These are phyloP conservation scores for Caenorhabditis tropicalis DNA, from an alignment of 1,140 invertebrate species.

Conservation along the genomic window DNA sequence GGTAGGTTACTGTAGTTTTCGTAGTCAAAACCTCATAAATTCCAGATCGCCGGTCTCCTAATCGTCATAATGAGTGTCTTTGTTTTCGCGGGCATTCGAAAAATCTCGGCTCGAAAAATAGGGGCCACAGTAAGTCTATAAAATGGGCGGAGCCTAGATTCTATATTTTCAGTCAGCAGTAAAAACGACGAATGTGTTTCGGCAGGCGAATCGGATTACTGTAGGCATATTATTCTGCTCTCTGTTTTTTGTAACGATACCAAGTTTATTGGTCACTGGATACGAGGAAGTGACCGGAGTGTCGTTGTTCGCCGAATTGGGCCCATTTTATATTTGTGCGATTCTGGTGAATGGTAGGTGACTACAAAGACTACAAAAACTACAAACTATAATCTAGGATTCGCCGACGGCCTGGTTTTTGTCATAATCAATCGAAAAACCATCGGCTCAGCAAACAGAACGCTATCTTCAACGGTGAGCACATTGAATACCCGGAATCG, in stretches of 20 bases:
- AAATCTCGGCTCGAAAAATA: neutral
- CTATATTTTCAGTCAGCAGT: neutral
- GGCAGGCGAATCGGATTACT: neutral
- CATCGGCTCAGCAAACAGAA: neutral
- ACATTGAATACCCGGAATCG: neutral
- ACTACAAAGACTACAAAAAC: neutral
- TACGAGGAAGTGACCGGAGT: conserved; percentile 16
- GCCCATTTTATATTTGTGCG: conserved; percentile 20
- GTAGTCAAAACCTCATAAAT: neutral
- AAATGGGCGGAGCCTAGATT: too few relatives aligned
- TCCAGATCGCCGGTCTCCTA: neutral
- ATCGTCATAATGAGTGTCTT: neutral
- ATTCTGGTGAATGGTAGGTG: conserved; percentile 27
- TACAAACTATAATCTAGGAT: neutral
- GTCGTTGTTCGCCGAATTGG: conserved; percentile 16
- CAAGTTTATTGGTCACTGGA: neutral
- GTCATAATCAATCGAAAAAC: conserved; percentile 9
- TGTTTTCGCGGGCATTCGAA: neutral
- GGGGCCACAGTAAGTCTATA: neutral
- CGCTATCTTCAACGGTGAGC: conserved; percentile 33
- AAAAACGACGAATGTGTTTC: conserved; percentile 13
- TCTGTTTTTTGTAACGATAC: conserved; percentile 7
- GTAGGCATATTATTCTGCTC: conserved; percentile 21
- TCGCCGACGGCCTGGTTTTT: conserved; percentile 24
- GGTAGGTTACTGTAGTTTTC: neutral